These are phyloP conservation scores for Operophtera brumata DNA, from an alignment of 2,888 invertebrate genomes.

Conservation along the genomic window DNA sequence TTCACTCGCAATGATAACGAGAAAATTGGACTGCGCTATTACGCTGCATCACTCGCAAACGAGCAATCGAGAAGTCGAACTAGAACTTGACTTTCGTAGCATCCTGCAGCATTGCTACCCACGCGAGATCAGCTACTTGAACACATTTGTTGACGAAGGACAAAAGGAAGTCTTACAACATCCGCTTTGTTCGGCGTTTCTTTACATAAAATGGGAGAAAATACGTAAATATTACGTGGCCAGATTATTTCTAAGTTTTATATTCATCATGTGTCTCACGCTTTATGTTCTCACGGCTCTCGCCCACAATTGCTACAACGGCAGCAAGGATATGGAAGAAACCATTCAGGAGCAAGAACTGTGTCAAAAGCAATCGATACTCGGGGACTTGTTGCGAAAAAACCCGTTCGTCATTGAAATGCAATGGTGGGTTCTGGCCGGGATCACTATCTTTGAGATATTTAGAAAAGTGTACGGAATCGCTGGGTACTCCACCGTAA, in stretches of 20 bases:
- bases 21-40: slow-evolving; percentile 90
- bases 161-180: slow-evolving; percentile 93
- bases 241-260: slow-evolving; percentile 87
- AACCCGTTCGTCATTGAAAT: slow-evolving; percentile 89
- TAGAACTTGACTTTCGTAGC: slow-evolving; percentile 90
- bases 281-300: slow-evolving; percentile 90
- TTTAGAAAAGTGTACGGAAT: slow-evolving; percentile 90
- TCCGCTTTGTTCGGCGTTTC: slow-evolving; percentile 92
- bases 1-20: slow-evolving; percentile 89
- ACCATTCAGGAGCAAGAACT: slow-evolving; percentile 86
- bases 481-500: slow-evolving; percentile 89
- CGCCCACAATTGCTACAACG: slow-evolving; percentile 92
- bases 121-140: slow-evolving; percentile 91
- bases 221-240: slow-evolving; percentile 93
- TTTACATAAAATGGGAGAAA: slow-evolving; percentile 94
- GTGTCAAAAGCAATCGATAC: slow-evolving; percentile 88
- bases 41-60: slow-evolving; percentile 89
- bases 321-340: slow-evolving; percentile 87
- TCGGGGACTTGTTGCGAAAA: slow-evolving; percentile 86
- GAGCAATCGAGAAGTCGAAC: slow-evolving; percentile 89
- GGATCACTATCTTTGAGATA: slow-evolving; percentile 89
- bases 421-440: slow-evolving; percentile 91
- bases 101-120: slow-evolving; percentile 91
- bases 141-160: slow-evolving; percentile 93
- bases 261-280: slow-evolving; percentile 90